Conservation (phyloP, 2,888 invertebrate species). For the Acleris cristana region DNA sequence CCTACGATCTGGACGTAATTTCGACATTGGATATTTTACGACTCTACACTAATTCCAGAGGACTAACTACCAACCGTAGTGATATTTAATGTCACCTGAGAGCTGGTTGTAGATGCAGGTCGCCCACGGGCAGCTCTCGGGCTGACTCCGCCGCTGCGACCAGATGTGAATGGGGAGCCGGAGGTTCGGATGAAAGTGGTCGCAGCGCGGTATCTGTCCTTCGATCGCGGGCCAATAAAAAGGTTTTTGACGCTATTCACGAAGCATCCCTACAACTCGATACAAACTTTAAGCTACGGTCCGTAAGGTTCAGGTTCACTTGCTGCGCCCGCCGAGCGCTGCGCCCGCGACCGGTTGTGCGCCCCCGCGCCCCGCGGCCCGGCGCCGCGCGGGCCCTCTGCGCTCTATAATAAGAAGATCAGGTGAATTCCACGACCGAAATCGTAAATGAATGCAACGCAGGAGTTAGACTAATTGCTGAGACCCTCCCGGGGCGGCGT, state of each 20-base stretch:
- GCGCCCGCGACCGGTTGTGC: constrained; percentile 55
- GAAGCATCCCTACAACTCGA: constrained; percentile 26
- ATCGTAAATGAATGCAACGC: constrained; percentile 26
- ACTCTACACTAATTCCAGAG: too few species aligned
- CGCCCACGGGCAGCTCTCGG: too few species aligned
- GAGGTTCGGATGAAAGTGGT: constrained; percentile 30
- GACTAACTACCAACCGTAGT: too few species aligned
- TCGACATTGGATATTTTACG: too few species aligned
- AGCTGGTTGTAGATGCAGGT: not conserved
- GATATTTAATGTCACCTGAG: too few species aligned
- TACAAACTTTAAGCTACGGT: constrained; percentile 42
- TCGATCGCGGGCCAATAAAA: constrained; percentile 60
- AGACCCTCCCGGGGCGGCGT: constrained; percentile 4
- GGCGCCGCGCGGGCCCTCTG: constrained; percentile 34
- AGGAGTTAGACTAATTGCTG: constrained; percentile 18
- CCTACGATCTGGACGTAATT: too few species aligned
- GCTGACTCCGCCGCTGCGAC: not conserved
- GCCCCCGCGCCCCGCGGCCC: constrained; percentile 42
- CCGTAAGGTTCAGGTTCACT: constrained; percentile 46
- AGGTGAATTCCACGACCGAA: constrained; percentile 48
- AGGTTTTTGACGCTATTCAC: constrained; percentile 60
- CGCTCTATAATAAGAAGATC: constrained; percentile 51
- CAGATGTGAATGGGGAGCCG: constrained; percentile 26
- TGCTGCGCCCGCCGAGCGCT: constrained; percentile 34
- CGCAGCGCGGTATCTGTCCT: constrained; percentile 50